These are phyloP conservation scores for Dipodomys merriami DNA, from an alignment of 2,113 vertebrate species.

Conservation along the genomic window DNA sequence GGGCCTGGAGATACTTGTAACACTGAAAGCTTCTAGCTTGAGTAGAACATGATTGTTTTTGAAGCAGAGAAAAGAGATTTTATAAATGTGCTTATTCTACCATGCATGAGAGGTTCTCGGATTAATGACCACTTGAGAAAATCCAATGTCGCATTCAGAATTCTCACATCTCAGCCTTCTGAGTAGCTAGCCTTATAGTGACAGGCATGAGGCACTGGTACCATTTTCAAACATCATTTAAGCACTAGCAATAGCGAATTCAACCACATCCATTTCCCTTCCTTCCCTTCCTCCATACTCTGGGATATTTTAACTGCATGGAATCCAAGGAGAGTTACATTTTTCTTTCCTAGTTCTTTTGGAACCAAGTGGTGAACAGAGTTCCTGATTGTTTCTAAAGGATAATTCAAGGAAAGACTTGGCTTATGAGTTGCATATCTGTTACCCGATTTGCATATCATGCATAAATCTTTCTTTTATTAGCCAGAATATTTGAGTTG, in stretches of 20 bases:
- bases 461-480: constrained; percentile 37
- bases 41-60: background rate
- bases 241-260: background rate
- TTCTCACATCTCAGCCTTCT: background rate
- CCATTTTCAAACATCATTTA: background rate
- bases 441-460: constrained; percentile 41
- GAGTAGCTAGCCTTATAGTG: too few species aligned
- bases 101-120: background rate
- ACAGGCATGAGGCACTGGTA: too few species aligned
- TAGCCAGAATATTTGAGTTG: constrained; percentile 20
- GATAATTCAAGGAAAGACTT: constrained; percentile 35
- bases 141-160: background rate
- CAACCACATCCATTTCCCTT: background rate
- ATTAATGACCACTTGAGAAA: background rate
- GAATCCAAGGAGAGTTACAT: background rate
- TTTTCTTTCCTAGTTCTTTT: background rate
- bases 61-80: background rate
- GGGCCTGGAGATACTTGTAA: background rate
- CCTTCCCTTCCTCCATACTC: accelerated
- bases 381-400: constrained; percentile 48
- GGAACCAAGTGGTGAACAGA: background rate
- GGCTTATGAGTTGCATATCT: constrained; percentile 39
- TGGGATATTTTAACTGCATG: background rate
- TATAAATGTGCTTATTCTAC: background rate
- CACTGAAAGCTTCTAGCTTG: background rate